A percentile compares a stretch with the other conserved stretches of the same genome.
phyloP scores from a whole-genome alignment of 2,888 invertebrate species.

The Uloborus plumipes region DNA sequence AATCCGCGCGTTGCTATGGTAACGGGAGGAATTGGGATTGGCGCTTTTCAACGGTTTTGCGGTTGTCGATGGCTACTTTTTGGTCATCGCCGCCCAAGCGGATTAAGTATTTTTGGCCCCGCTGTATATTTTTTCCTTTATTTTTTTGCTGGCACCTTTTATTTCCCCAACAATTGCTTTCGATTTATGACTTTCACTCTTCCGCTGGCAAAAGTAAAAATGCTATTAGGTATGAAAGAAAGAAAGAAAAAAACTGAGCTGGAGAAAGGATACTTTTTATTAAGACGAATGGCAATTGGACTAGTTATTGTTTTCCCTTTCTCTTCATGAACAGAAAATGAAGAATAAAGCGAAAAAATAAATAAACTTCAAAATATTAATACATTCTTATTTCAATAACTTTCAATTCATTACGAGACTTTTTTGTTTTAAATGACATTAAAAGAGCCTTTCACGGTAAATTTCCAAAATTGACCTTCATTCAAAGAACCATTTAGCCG shows the following conservation, averaged over 20 bases:
- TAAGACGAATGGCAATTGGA: too few species aligned
- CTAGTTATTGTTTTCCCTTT: too few species aligned
- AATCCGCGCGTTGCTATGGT: slow-evolving; percentile 48
- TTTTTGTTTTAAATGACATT: too few species aligned
- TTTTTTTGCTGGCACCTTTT: slow-evolving; percentile 5
- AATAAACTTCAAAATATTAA: too few species aligned
- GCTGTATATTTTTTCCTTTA: slow-evolving; percentile 5
- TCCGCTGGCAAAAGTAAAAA: too few species aligned
- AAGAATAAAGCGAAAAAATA: too few species aligned
- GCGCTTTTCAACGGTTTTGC: slow-evolving; percentile 56
- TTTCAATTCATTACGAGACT: too few species aligned
- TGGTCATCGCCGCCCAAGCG: slow-evolving; percentile 49
- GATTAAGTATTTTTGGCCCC: slow-evolving; percentile 42
- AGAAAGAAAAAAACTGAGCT: not conserved
- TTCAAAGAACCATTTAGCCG: too few species aligned
- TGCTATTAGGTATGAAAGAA: not conserved
- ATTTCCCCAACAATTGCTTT: not conserved
- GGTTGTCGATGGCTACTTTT: slow-evolving; percentile 59
- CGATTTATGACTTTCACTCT: not conserved
- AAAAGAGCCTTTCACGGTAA: too few species aligned
- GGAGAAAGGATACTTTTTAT: not conserved
- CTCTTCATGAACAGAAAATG: too few species aligned
- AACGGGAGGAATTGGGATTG: slow-evolving; percentile 53
- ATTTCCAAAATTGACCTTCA: too few species aligned
- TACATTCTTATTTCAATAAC: too few species aligned